Conservation (phyloP, 2,797 vertebrate genomes). For the Lagothrix lagotricha region DNA sequence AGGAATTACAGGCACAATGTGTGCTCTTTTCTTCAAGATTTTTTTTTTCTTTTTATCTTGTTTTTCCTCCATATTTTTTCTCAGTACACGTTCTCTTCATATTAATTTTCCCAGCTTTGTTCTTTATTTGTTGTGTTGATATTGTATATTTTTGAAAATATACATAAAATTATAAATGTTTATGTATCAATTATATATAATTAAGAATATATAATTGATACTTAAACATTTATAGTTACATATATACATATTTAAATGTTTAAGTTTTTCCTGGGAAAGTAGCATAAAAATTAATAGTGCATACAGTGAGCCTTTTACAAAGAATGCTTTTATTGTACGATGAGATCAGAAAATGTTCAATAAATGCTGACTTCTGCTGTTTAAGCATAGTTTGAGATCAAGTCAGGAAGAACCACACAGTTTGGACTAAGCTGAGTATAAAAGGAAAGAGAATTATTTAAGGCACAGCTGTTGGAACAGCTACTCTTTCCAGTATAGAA, state of each 20-base stretch:
- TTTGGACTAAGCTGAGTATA: background rate
- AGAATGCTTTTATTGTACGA: background rate
- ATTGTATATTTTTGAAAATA: conserved; percentile 43
- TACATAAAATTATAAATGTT: background rate
- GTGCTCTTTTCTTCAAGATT: background rate
- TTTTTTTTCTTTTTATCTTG: background rate
- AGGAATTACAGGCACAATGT: background rate
- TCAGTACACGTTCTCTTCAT: background rate
- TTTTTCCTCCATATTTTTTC: background rate
- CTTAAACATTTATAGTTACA: background rate
- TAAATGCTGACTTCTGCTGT: conserved; percentile 42
- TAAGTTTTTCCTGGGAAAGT: background rate
- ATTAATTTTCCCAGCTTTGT: background rate
- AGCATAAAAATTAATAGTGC: conserved; percentile 30
- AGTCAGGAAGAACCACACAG: background rate
- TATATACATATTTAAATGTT: background rate
- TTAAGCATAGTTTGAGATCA: conserved; percentile 45
- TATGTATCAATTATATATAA: background rate
- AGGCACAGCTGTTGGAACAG: background rate
- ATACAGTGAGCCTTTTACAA: background rate
- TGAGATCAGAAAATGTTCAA: conserved; percentile 34
- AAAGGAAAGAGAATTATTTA: conserved; percentile 42
- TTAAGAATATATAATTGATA: background rate
- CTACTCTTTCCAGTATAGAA: background rate
- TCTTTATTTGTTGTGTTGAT: background rate